Conservation (phyloP, 2,797 vertebrate genomes). For the Coccyzus lansbergi region DNA sequence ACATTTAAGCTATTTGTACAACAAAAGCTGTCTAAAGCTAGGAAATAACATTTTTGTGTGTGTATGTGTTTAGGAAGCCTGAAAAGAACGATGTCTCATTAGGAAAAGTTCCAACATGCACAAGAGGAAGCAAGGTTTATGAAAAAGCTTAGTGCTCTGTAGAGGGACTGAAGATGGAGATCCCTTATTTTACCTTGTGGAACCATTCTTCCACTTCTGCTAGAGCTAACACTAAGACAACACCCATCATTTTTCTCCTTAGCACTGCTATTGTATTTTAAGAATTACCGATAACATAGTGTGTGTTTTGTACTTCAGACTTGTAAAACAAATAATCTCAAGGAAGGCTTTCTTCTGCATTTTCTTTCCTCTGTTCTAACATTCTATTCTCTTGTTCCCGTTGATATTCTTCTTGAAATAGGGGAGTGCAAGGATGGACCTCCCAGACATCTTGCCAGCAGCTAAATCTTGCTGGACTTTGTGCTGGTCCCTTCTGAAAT, state of each 20-base stretch:
- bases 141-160: not conserved
- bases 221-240: not conserved
- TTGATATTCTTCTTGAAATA: not conserved
- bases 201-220: not conserved
- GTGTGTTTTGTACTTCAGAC: not conserved
- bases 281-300: not conserved
- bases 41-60: not conserved
- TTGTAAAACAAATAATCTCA: not conserved
- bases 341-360: not conserved
- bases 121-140: not conserved
- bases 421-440: not conserved
- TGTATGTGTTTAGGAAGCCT: not conserved
- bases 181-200: not conserved
- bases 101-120: not conserved
- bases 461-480: not conserved
- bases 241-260: not conserved
- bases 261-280: not conserved
- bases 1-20: not conserved
- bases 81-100: not conserved
- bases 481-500: not conserved
- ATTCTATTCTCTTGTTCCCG: not conserved
- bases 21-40: not conserved
- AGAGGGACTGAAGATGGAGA: not conserved
- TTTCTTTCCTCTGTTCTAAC: accelerated
- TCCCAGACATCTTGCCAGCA: not conserved